Conservation (phyloP, 2,797 vertebrate genomes). For the Anguilla megastoma region DNA sequence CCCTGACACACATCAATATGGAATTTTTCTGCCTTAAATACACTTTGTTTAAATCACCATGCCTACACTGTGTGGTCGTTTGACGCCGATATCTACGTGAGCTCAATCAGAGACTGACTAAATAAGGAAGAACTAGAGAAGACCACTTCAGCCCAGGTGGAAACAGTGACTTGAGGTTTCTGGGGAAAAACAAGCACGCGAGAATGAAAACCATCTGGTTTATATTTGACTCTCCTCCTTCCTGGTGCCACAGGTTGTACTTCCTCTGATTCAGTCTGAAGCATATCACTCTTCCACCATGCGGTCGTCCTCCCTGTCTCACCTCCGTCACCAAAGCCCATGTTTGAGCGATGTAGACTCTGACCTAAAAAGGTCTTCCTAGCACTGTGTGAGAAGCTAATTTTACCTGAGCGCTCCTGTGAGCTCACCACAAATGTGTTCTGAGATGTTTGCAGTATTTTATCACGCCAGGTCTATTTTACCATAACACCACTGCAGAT, state of each 20-base stretch:
- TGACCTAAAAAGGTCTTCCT: conserved; percentile 5
- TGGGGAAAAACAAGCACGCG: background rate
- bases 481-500: background rate
- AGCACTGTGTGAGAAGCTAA: background rate
- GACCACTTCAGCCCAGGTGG: conserved; percentile 18
- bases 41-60: background rate
- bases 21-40: background rate
- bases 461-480: background rate
- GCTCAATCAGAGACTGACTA: background rate
- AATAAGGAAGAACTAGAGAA: conserved; percentile 27
- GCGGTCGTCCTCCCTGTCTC: conserved; percentile 5
- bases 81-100: background rate
- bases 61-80: background rate
- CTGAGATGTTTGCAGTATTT: background rate
- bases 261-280: conserved; percentile 27
- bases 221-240: conserved; percentile 19
- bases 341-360: background rate
- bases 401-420: background rate
- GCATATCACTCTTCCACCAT: background rate
- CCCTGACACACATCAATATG: background rate
- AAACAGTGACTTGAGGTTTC: conserved; percentile 22
- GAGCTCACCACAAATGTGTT: background rate
- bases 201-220: conserved; percentile 18
- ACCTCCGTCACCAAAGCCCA: conserved; percentile 9
- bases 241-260: conserved; percentile 19